Evolutionary conservation across 1,140 invertebrate species (phyloP), one percentile per base, ranked within the genome.

Genomic region (Magallana ariakensis): DNA sequence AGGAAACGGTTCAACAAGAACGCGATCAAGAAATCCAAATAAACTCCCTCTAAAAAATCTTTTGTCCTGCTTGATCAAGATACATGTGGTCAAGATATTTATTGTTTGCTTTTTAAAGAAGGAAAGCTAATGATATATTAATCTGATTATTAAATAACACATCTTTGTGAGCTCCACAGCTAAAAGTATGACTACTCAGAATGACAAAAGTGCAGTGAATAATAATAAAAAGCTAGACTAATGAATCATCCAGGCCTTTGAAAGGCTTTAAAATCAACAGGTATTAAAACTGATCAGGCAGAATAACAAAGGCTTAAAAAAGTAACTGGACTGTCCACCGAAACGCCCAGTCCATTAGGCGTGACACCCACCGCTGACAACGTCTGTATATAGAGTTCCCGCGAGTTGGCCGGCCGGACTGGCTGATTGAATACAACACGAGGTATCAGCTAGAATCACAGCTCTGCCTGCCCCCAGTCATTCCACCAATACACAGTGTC

Each of bases 201-300:
- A 2, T 4, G 33, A 46, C 33, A 46, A 46, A 2, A 46, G 33
- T 11, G 11, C 22, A 26, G 22, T 70, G n/a, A 70, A 60, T 60
- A 60, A 75, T 4, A 75, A 75, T 75, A 9, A 26, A 33, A 26
- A 13, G 66, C 22, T 26, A 75, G 66, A 75, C 66, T 75, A 33
- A 75, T 75, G 66, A 75, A 75, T 75, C 22, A 75, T 8, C 66
- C 22, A 13, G 13, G 22, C 22, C 13, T 19, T 19, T 26, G 22
- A 75, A 75, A 75, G 66, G 66, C 66, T 75, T 75, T 26, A 75
- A 75, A 26, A 75, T 75, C 66, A 75, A 75, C 66, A 75, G 66
- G 22, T 75, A 75, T 26, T 75, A 75, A 75, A 75, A 75, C 66
- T 26, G 66, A 75, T 75, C 66, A 75, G 19, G 15, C 22, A 19